These are phyloP conservation scores for Drosophila monieri DNA, from an alignment of 2,888 invertebrate species.

Conservation along the genomic window DNA sequence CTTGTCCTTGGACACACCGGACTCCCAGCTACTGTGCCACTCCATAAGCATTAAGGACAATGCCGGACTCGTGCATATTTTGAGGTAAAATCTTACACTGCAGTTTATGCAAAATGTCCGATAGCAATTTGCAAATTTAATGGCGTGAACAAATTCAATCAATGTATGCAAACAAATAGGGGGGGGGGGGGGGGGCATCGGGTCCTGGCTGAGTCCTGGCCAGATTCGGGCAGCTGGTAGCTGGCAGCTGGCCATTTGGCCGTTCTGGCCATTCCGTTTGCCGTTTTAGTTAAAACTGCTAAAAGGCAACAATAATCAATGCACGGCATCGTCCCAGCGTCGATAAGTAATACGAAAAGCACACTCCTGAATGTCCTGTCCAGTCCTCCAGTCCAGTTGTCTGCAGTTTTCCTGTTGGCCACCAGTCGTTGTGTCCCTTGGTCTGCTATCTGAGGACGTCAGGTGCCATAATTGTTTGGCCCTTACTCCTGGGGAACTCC, in stretches of 20 bases:
- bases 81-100: slow-evolving; percentile 69
- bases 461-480: slow-evolving; percentile 66
- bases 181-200: slow-evolving; percentile 24
- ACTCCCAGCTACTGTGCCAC: neutral
- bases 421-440: slow-evolving; percentile 3
- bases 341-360: slow-evolving; percentile 66
- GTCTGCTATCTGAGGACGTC: slow-evolving; percentile 57
- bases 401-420: slow-evolving; percentile 6
- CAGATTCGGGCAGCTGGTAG: neutral
- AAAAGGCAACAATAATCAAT: slow-evolving; percentile 77
- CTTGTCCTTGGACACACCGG: slow-evolving; percentile 35
- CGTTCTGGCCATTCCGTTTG: slow-evolving; percentile 47
- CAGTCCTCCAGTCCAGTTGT: neutral
- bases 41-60: slow-evolving; percentile 22
- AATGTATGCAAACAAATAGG: slow-evolving; percentile 79
- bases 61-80: slow-evolving; percentile 19
- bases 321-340: slow-evolving; percentile 59
- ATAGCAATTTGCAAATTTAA: slow-evolving; percentile 83
- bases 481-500: slow-evolving; percentile 24
- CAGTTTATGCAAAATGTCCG: slow-evolving; percentile 83
- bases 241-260: slow-evolving; percentile 16
- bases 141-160: slow-evolving; percentile 84
- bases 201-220: neutral
- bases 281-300: slow-evolving; percentile 69
- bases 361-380: neutral